Evolutionary conservation across 1,140 invertebrate species (phyloP), one percentile per base, ranked within the genome.

Genomic region (Orussus abietinus): DNA sequence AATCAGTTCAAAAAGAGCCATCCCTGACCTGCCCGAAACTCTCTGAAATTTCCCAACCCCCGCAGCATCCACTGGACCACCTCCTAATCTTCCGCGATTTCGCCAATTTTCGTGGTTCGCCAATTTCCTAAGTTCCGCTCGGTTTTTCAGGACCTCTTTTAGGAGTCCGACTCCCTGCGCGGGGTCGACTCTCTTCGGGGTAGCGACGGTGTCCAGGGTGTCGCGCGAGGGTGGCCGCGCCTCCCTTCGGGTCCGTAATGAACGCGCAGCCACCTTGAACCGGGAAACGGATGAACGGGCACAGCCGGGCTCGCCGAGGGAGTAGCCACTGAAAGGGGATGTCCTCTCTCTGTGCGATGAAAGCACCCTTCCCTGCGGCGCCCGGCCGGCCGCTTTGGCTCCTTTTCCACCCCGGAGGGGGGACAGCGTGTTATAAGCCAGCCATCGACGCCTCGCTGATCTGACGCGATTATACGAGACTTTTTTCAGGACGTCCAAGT

Each of bases 241-340:
- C 37, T 47, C 45, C 48, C 52, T 54, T 38, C 46, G 49, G 47
- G 43, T 50, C 47, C 35, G 57, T 69, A 70, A 69, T 70, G 66
- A 72, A 62, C 58, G 66, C 63, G n/a, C n/a, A 65, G 64, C 66
- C 66, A 72, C 69, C 67, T 72, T 72, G 66, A 72, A 69, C 62
- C 63, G 65, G 63, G 59, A 64, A 69, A 69, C 62, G 64, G 66
- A 65, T 69, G 64, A 70, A 57, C 63, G 59, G 53, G 53, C 60
- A 59, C 47, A 31, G 46, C 36, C 34, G 48, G 30, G 42, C 20
- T 36, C 41, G 51, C 47, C 34, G 33, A 32, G 44, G 38, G 32
- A 46, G 51, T 58, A 49, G 60, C 58, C 62, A 62, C 65, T 64
- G 64, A 63, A 69, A 66, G 61, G 62, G 62, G 62, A 50, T 54